Percentiles rank a stretch among this genome's conserved stretches.
These are phyloP conservation scores for Melanotus villosus DNA, from an alignment of 2,888 invertebrate species.

Conservation along the genomic window DNA sequence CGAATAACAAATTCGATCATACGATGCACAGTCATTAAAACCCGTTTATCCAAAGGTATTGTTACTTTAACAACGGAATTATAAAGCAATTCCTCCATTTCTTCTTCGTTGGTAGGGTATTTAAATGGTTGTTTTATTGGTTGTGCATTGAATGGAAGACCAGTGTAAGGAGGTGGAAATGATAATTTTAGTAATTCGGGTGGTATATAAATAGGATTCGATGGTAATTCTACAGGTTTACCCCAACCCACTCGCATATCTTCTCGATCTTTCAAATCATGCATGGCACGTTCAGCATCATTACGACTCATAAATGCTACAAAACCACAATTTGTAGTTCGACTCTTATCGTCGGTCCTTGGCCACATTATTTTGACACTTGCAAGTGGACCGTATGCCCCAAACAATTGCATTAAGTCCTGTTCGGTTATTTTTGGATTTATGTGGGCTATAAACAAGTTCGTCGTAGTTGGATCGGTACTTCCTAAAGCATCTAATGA, in stretches of 20 bases:
- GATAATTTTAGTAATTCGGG: constrained; percentile 83
- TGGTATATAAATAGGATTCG: constrained; percentile 96
- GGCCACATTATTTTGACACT: constrained; percentile 99
- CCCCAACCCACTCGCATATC: constrained; percentile 98
- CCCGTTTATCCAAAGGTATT: constrained; percentile 74
- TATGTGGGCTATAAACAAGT: constrained; percentile 96
- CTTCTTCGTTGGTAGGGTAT: constrained; percentile 55
- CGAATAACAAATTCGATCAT: constrained; percentile 99
- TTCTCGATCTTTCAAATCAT: constrained; percentile 88
- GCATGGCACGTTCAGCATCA: constrained; percentile 93
- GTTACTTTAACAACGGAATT: constrained; percentile 92
- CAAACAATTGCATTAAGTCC: constrained; percentile 96
- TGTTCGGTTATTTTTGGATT: constrained; percentile 95
- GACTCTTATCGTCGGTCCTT: constrained; percentile 92
- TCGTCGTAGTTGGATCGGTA: constrained; percentile 96
- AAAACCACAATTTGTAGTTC: constrained; percentile 96
- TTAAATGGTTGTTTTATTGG: constrained; percentile 68
- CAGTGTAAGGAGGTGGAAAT: constrained; percentile 90
- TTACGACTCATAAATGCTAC: constrained; percentile 99
- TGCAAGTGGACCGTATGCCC: constrained; percentile 95
- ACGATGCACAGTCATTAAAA: constrained; percentile 93
- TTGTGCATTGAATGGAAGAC: constrained; percentile 98
- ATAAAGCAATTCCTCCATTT: constrained; percentile 77
- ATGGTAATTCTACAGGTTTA: constrained; percentile 94
- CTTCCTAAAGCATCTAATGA: constrained; percentile 73